A percentile compares a stretch with the other conserved stretches of the same genome.
Conservation (phyloP, 2,113 vertebrate genomes). For the Pseudonaja textilis region DNA sequence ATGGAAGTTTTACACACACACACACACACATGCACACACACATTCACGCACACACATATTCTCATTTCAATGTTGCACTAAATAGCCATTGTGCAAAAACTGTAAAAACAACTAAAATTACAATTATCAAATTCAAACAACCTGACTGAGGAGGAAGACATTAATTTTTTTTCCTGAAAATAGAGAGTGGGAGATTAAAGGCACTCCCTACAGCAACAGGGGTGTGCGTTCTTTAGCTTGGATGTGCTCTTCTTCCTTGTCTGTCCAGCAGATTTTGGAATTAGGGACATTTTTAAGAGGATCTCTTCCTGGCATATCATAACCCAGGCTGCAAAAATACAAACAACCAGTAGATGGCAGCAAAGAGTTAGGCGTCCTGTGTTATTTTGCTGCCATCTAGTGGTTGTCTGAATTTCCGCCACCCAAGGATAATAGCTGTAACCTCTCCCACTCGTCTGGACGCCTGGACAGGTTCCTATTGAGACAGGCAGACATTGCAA, state of each 20-base stretch:
- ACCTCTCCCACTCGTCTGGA: not conserved
- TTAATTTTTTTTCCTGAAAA: not conserved
- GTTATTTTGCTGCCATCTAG: not conserved
- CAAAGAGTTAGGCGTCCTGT: not conserved
- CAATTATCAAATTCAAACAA: not conserved
- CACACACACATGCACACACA: rapidly evolving
- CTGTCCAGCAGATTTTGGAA: not conserved
- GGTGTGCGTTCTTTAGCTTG: not conserved
- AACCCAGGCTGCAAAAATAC: not conserved
- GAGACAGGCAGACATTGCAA: not conserved
- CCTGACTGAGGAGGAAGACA: not conserved
- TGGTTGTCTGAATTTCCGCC: not conserved
- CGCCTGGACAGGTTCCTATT: not conserved
- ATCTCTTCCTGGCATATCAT: not conserved
- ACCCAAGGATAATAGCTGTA: not conserved
- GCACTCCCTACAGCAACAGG: not conserved
- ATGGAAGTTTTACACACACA: not conserved
- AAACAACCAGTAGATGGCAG: not conserved
- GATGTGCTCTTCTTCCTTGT: not conserved
- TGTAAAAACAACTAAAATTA: not conserved
- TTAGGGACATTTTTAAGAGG: not conserved
- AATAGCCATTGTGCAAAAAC: not conserved
- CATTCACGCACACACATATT: no score
- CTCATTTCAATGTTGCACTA: not conserved
- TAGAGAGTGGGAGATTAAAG: not conserved